Evolutionary conservation across 2,888 invertebrate species (phyloP).

Genomic region (Morinoia aosen): DNA sequence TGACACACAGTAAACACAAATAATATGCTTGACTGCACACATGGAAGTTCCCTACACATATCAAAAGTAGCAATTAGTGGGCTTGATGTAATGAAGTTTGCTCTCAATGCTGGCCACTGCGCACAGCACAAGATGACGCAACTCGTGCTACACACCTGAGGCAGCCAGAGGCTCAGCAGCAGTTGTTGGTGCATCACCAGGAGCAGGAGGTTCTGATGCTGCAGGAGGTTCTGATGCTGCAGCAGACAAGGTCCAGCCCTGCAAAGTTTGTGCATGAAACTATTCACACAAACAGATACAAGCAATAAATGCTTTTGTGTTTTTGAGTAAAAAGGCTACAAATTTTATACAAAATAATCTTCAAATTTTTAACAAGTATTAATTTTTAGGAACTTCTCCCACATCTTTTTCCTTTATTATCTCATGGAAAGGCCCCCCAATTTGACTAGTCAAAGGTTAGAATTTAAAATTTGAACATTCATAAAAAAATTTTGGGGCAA

Average conservation of each 20-base stretch:
- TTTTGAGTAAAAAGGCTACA: too few relatives aligned
- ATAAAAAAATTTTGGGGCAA: not conserved
- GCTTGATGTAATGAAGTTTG: too few relatives aligned
- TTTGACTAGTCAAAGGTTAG: not conserved
- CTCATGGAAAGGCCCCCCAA: not conserved
- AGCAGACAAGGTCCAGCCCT: slow-evolving; percentile 24
- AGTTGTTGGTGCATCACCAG: not conserved
- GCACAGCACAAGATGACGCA: not conserved
- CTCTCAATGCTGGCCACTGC: not conserved
- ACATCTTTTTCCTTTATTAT: not conserved
- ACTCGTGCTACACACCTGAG: not conserved
- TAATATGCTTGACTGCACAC: too few relatives aligned
- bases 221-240: not conserved
- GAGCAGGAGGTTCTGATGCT: not conserved
- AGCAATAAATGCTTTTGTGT: too few relatives aligned
- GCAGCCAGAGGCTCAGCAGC: not conserved
- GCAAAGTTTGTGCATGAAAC: not conserved
- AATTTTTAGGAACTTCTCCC: too few relatives aligned
- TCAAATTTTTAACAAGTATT: not conserved
- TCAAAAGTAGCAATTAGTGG: too few relatives aligned
- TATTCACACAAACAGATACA: not conserved
- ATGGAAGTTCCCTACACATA: too few relatives aligned
- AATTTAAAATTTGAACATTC: not conserved
- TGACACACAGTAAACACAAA: too few relatives aligned
- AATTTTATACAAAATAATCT: not conserved